These are phyloP conservation scores for Drosophila sp. DNA, from an alignment of 1,140 invertebrate genomes.

Conservation along the genomic window DNA sequence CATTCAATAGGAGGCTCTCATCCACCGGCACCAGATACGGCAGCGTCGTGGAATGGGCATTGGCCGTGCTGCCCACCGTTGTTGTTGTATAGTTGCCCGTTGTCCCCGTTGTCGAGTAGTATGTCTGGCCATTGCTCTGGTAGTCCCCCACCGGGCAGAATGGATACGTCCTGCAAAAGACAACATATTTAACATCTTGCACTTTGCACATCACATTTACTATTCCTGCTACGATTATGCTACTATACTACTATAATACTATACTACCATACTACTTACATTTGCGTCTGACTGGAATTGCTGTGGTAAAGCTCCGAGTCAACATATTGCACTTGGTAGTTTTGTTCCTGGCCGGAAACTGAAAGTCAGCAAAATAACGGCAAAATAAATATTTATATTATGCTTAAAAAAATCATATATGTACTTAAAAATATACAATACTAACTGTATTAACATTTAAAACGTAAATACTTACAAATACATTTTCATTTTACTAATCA, in stretches of 20 bases:
- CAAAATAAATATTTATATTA: not conserved
- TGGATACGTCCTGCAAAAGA: slow-evolving; percentile 89
- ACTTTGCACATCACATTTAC: no score
- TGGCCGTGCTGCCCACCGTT: slow-evolving; percentile 82
- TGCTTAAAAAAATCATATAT: no score
- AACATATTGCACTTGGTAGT: slow-evolving; percentile 90
- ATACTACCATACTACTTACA: no score
- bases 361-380: slow-evolving; percentile 11
- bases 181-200: not conserved
- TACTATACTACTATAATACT: no score
- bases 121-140: slow-evolving; percentile 85
- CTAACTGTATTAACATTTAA: no score
- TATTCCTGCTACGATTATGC: no score
- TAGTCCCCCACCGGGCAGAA: slow-evolving; percentile 93
- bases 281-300: slow-evolving; percentile 87
- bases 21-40: slow-evolving; percentile 87
- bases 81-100: slow-evolving; percentile 85
- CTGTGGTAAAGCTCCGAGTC: slow-evolving; percentile 88
- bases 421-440: no score
- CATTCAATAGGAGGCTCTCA: slow-evolving; percentile 87
- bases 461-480: no score
- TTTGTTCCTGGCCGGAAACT: slow-evolving; percentile 86
- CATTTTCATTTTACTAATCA: no score
- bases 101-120: slow-evolving; percentile 85
- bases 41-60: slow-evolving; percentile 87